A percentile compares a stretch with the other conserved stretches of the same genome.
These are phyloP conservation scores for Trinorchestia longiramus DNA, from an alignment of 1,140 invertebrate species.

Conservation along the genomic window DNA sequence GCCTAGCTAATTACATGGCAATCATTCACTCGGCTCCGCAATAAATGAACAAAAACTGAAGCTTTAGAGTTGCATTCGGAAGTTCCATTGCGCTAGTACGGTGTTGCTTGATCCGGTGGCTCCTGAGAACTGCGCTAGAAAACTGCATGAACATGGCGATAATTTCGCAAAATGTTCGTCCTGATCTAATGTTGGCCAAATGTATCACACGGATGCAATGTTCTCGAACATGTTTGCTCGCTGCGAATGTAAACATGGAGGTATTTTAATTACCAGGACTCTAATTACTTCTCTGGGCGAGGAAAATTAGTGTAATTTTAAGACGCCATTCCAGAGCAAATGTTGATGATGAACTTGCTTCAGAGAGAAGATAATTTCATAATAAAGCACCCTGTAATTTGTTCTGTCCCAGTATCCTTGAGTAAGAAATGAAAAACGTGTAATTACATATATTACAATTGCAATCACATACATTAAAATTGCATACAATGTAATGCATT, in stretches of 20 bases:
- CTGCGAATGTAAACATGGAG: not conserved
- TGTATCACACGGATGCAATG: not conserved
- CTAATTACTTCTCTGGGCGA: not conserved
- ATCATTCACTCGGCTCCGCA: not conserved
- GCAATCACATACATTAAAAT: too few relatives aligned
- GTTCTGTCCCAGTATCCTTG: too few relatives aligned
- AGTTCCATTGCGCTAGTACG: not conserved
- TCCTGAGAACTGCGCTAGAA: not conserved
- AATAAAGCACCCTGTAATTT: too few relatives aligned
- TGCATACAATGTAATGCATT: too few relatives aligned
- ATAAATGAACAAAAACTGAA: not conserved
- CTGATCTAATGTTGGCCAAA: not conserved
- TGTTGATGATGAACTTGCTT: too few relatives aligned
- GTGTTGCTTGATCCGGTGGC: not conserved
- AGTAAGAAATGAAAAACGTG: too few relatives aligned
- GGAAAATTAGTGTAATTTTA: not conserved
- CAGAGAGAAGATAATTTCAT: too few relatives aligned
- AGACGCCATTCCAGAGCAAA: too few relatives aligned
- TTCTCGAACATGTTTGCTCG: not conserved
- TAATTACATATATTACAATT: too few relatives aligned
- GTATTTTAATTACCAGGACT: not conserved
- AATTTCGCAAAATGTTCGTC: not conserved
- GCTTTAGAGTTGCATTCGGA: not conserved
- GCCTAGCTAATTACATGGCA: not conserved
- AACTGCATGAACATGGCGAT: not conserved